These are phyloP conservation scores for Rhimphoctona megacephalus DNA, from an alignment of 2,888 invertebrate species.

Conservation along the genomic window DNA sequence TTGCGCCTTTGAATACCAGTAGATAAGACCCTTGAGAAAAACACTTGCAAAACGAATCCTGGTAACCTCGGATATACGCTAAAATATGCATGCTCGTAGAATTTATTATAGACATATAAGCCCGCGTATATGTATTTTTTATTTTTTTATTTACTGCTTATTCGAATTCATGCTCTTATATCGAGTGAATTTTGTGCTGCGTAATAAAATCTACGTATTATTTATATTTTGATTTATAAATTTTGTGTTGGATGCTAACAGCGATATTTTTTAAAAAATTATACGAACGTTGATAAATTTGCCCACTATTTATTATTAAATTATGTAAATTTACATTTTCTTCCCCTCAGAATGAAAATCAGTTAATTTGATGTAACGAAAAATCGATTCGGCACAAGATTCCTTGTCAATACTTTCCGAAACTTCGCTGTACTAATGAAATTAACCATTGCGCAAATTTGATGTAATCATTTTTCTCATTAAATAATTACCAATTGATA, in stretches of 20 bases:
- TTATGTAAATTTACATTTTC: background rate
- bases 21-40: slow-evolving; percentile 46
- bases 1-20: slow-evolving; percentile 32
- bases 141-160: background rate
- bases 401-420: background rate
- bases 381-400: background rate
- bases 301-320: background rate
- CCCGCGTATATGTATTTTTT: background rate
- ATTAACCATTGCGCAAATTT: background rate
- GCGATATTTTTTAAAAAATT: background rate
- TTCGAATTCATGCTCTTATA: background rate
- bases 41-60: slow-evolving; percentile 42
- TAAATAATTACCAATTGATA: background rate
- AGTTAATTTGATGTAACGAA: background rate
- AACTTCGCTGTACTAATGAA: background rate
- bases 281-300: background rate
- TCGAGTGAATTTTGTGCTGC: background rate
- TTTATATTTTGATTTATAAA: background rate
- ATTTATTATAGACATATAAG: background rate
- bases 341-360: background rate
- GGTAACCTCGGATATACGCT: slow-evolving; percentile 16
- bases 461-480: background rate
- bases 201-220: background rate
- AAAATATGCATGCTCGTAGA: slow-evolving; percentile 21
- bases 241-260: background rate